Evolutionary conservation across 1,140 invertebrate genomes (phyloP), one percentile per base, ranked within the genome.

Genomic region (Drosophila ohnishii): DNA sequence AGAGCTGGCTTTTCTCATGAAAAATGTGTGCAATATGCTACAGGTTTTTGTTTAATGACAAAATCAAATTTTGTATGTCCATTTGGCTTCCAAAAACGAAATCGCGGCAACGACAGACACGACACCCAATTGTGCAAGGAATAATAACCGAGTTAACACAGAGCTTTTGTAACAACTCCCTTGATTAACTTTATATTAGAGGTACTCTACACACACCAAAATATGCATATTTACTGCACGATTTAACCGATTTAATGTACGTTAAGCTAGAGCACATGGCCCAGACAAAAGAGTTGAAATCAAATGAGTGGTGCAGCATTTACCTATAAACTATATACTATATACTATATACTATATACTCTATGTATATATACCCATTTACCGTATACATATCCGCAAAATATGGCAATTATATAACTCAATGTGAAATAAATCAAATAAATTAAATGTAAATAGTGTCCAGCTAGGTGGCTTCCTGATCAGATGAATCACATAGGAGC

Each of bases 361-460:
- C 5, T 45, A 45, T 45, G 22, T 22, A 35, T 35, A 53, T 53
- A 22, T 55, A 55, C 51, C 51, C 19, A 1, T 55, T 37, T 55
- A 55, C 37, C 51, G 50, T 55, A 55, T 55, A 37, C 51, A 55
- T 55, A 37, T 55, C 59, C 47, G 22, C 32, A 53, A 61, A 60
- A 16, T 53, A 53, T 62, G 59, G 59, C 59, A 62, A 62, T 53
- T 62, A 37, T 55, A 10, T 39, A 62, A 35, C 59, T 53, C 39
- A 16, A 50, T 14, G 22, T 55, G 13, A 25, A 39, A 62, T 61
- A 19, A 62, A 62, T n/a, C 19, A 61, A 60, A 30, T 32, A 6
- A 62, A 14, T n/a, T 28, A 47, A 32, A 32, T 32, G 9, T 1
- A 32, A 32, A 32, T 8, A 32, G 25, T 14, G 13, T 25, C 0